Evolutionary conservation across 1,140 invertebrate genomes (phyloP), one percentile per base, ranked within the genome.

Genomic region (Pristionchus pacificus): DNA sequence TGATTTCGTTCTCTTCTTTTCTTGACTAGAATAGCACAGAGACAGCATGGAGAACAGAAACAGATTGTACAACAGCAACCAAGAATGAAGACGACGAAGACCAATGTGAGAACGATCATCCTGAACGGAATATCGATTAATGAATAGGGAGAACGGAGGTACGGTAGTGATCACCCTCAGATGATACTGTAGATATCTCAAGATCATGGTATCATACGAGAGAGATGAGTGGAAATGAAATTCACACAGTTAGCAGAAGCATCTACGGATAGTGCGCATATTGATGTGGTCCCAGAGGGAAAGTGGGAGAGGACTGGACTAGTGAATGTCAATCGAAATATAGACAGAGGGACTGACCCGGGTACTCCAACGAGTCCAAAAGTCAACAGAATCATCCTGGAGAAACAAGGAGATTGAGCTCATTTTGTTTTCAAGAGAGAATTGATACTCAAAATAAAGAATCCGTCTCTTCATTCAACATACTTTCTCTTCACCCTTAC

Each of bases 1-100:
- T 19, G 38, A 10, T 49, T 6, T 30, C 60, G 28, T 28, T 27
- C 70, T 60, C 70, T 63, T 57, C 64, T 55, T 60, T 58, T 64
- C 59, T 67, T 72, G 49, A 49, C 65, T 1, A 62, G 25, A 33
- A 72, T 38, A 0, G 70, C 70, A 49, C 70, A 65, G 29, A 66
- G 38, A 55, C 70, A 72, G 28, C 70, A 72, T 55, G 70, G 70
- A 64, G 64, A 55, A n/a, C 65, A 66, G 32, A 72, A 72, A 33
- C 70, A 72, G 6, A 72, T 32, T 24, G 64, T 58, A 6, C 70
- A 66, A n/a, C 70, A 72, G 28, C 70, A 72, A n/a, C 28, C 32
- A 30, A 55, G 59, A 25, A 72, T 28, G 58, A 60, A 65, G n/a
- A 72, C 28, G 2, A 72, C 70, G 58, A 72, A 72, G 58, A 72